Base-by-base conservation (phyloP, 2,888 invertebrate genomes). In the Diogma glabrata region DNA sequence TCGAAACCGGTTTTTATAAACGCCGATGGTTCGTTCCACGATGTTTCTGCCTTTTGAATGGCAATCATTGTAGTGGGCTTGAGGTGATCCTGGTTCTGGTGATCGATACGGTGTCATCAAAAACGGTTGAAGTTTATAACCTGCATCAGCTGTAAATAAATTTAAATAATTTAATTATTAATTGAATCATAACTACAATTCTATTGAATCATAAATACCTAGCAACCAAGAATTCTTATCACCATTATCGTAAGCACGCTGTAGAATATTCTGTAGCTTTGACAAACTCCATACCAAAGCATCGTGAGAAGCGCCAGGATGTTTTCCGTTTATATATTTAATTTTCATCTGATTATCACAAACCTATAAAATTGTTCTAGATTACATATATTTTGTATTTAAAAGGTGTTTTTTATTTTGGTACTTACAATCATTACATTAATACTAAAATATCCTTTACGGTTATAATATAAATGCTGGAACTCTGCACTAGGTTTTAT, bases 91-190 rank as follows among this genome's bases (percentile, higher is more conserved):
- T 12, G 36, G 36, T 5, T 10, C 36, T 17, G 36, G 36, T 17
- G 5, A 4, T 14, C 36, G 36, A 36, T 6, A 14, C 17, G 36
- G 36, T 36, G 36, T 36, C 14, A 36, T 36, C 6, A 36, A 17
- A 36, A 36, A 36, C 17, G 9, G 36, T 17, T 36, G 16, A 7
- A 36, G 36, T 36, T 14, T 14, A 19, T 38, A 16, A 2, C 36
- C 36, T 16, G 36, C 36, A 36, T 36, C 36, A n/a, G 14, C 36
- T 36, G 36, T 36, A 36, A n/a, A n/a, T n/a, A n/a, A n/a, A n/a
- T n/a, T n/a, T n/a, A n/a, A 14, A 36, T 36, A 14, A 10, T 3
- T 12, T 7, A 14, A 36, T 12, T 10, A 36, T 36, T 36, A 12
- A 2, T n/a, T n/a, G 4, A 36, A 7, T 36, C n/a, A 3, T 9